Conservation (phyloP, 2,113 vertebrate genomes). For the Lipotes vexillifer region DNA sequence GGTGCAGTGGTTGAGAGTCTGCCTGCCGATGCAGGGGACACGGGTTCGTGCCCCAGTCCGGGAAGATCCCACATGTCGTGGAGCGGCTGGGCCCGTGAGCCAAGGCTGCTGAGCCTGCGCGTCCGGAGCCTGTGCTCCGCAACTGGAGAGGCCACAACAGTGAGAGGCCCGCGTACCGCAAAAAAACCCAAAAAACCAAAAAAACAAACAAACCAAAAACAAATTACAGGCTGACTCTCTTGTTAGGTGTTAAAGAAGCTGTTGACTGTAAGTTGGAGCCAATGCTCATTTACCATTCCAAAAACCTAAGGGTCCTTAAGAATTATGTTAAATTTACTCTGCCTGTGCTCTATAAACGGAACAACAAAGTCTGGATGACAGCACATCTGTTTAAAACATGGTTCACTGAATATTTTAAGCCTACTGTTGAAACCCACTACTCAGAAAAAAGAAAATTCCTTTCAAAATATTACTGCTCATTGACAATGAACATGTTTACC, state of each 20-base stretch:
- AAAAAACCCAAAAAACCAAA: too few species aligned
- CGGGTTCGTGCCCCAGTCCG: too few species aligned
- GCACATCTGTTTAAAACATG: neutral
- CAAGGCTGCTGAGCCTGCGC: too few species aligned
- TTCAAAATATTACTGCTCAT: neutral
- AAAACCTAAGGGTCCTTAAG: neutral
- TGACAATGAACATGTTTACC: neutral
- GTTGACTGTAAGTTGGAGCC: neutral
- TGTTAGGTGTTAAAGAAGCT: neutral
- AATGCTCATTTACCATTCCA: neutral
- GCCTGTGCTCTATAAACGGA: neutral
- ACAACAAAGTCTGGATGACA: neutral
- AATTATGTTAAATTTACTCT: neutral
- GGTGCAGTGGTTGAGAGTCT: too few species aligned
- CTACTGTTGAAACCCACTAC: neutral
- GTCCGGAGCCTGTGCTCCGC: too few species aligned
- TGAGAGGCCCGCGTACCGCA: too few species aligned
- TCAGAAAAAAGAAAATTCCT: neutral
- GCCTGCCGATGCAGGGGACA: too few species aligned
- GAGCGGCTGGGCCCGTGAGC: too few species aligned
- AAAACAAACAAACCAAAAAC: neutral
- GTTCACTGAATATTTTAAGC: neutral
- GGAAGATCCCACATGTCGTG: too few species aligned
- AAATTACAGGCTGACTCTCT: neutral
- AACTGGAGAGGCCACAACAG: too few species aligned